A percentile compares a stretch with the other conserved stretches of the same genome.
Conservation (phyloP, 1,140 invertebrate species). For the Papilio xuthus region DNA sequence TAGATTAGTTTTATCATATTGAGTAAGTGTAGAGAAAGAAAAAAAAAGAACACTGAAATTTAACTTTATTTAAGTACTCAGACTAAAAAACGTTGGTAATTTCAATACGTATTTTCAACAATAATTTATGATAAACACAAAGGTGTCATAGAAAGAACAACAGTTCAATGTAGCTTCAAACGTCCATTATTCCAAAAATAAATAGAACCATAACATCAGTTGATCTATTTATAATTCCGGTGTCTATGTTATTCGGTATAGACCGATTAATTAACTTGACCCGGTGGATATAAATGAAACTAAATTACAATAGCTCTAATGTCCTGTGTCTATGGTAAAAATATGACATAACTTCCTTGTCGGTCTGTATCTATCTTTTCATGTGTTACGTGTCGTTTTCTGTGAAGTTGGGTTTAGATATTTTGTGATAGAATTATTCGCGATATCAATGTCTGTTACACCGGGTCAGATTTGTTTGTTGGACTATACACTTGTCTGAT, state of each 20-base stretch:
- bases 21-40: too few relatives aligned
- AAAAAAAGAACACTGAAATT: too few relatives aligned
- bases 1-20: too few relatives aligned
- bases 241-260: neutral
- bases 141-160: neutral
- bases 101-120: too few relatives aligned
- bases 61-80: too few relatives aligned
- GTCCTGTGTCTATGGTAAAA: neutral
- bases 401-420: neutral
- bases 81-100: too few relatives aligned
- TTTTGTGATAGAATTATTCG: neutral
- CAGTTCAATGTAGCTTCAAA: neutral
- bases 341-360: neutral
- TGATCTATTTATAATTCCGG: constrained; percentile 10
- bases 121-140: neutral
- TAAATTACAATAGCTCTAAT: neutral
- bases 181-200: neutral
- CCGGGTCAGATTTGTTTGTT: neutral
- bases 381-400: neutral
- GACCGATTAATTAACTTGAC: neutral
- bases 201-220: neutral
- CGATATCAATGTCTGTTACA: neutral
- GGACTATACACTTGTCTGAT: constrained; percentile 19
- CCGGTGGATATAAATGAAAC: neutral
- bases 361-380: neutral